Evolutionary conservation across 2,113 vertebrate species (phyloP), one percentile per base, ranked within the genome.

Genomic region (Saimiri boliviensis): DNA sequence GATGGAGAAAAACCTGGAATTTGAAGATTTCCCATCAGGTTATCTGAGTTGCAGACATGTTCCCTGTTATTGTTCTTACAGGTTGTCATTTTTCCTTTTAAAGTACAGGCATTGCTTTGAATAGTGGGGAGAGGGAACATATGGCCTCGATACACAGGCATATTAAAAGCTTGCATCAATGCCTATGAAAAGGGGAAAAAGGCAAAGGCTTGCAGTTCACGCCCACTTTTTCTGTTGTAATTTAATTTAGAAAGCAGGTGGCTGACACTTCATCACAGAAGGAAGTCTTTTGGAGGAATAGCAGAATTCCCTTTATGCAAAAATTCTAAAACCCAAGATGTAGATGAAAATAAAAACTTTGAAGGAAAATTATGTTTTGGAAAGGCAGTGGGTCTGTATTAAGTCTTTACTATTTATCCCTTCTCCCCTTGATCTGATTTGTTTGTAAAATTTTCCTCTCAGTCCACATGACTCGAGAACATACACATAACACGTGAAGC

Each of bases 161-260:
- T 40, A 89, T 97, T 52, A 85, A 93, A 97, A 93, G 74, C 80
- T 80, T 0, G 20, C 2, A 63, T 63, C 27, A 32, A 14, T 30
- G 27, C 60, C 27, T 63, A 6, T 63, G 27, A 63, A 63, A 63
- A 30, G 12, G 60, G 60, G 56, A 13, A 14, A 32, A 9, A 42
- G 88, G 97, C 56, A 86, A 93, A 97, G 92, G 71, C 73, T 80
- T 0, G 21, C 1, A 68, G 17, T 1, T 81, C 74, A 81, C 73
- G 68, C 2, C 40, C 49, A 1, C 0, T 23, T 54, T 90, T 82
- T 86, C 19, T 91, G 89, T 58, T 35, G 35, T 47, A 91, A 95
- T 88, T 98, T 93, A 63, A 85, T 97, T 97, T 92, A 25, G 74
- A 92, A 97, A 97, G 89, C 95, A 96, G 86, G 84, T 68, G 97